Base-by-base conservation (phyloP, 2,888 invertebrate genomes). In the Perdita meconis region DNA sequence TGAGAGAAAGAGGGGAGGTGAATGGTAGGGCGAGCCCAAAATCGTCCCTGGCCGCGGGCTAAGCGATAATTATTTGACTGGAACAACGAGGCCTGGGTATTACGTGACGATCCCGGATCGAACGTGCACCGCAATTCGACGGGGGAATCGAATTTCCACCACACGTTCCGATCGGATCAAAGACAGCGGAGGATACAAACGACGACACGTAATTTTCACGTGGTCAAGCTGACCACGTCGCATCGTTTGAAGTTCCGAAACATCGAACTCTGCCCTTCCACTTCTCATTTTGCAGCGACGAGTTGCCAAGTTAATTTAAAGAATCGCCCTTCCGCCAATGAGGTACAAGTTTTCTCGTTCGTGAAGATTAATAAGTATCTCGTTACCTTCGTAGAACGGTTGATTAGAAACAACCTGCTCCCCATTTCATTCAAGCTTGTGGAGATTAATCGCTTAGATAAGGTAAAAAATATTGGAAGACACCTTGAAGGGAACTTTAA, bases 61-160 rank as follows among this genome's bases (percentile, higher is more conserved):
- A 42, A 8, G 56, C 44, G 63, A 64, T 74, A 74, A 74, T 74
- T 72, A 72, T 57, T 71, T 63, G 56, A 56, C 50, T 36, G 19
- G 16, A 26, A 34, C 40, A 63, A 42, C 56, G 40, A 3, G 26
- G 10, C 30, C 22, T 30, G 6, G 24, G 34, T 38, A 47, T 44
- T 56, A 53, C 36, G 55, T 24, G 61, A 51, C 44, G 22, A 57
- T 34, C 12, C 34, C 47, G 30, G n/a, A 55, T 44, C 24, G 57
- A 72, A 74, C 56, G 24, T 13, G 42, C 19, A 16, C 53, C 19
- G 51, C 64, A 38, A 56, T 67, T 47, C 61, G 16, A 13, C 22
- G 30, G 26, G 30, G 26, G 56, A 69, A 69, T 57, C 68, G 56
- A 51, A 50, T 60, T 55, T 55, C 22, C 22, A n/a, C 19, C 12